Evolutionary conservation across 2,888 invertebrate genomes (phyloP).

Genomic region (Dolichomitus sp.): DNA sequence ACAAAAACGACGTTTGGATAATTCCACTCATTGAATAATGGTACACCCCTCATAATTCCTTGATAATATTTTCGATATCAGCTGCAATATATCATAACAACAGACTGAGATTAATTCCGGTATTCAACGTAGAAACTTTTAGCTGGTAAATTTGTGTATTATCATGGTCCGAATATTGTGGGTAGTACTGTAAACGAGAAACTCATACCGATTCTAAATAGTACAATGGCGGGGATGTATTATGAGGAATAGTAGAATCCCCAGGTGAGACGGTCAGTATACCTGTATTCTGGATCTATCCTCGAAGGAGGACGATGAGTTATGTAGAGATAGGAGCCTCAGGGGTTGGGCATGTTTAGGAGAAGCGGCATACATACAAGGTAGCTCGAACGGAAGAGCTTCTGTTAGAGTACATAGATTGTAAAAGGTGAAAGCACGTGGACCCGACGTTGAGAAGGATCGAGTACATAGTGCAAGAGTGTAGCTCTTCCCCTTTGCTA

Average conservation of each 20-base stretch:
- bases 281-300: constrained; percentile 57
- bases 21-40: too few species aligned
- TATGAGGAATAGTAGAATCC: constrained; percentile 37
- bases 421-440: constrained; percentile 48
- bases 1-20: too few species aligned
- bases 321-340: constrained; percentile 61
- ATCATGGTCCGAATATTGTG: constrained; percentile 19
- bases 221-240: constrained; percentile 35
- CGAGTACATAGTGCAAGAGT: constrained; percentile 53
- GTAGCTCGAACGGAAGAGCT: constrained; percentile 16
- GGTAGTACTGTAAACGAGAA: constrained; percentile 22
- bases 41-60: too few species aligned
- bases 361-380: background rate
- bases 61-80: too few species aligned
- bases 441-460: constrained; percentile 50
- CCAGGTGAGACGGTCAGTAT: constrained; percentile 8
- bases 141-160: constrained; percentile 30
- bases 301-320: constrained; percentile 64
- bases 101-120: background rate
- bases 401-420: constrained; percentile 39
- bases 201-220: constrained; percentile 17
- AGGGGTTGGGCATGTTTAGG: constrained; percentile 31
- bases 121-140: background rate
- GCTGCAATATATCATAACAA: background rate
- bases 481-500: constrained; percentile 39